Evolutionary conservation across 92 coral and sea anemone genomes (phyloP), one percentile per base, ranked within the genome.

Genomic region (Umimayanthus kanabou): DNA sequence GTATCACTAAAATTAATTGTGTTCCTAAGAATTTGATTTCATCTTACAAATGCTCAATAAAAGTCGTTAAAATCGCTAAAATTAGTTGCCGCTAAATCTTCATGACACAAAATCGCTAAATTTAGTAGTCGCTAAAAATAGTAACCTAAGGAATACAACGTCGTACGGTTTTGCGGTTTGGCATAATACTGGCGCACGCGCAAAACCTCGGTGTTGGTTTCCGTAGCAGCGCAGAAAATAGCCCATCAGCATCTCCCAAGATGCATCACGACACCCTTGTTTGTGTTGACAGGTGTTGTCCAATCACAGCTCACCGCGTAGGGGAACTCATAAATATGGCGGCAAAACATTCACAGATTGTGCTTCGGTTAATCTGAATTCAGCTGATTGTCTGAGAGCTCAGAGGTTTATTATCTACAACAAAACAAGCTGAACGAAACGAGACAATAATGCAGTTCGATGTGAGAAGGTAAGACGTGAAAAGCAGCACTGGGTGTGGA

Each of bases 291-390:
- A 37, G 30, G 42, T 74, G 25, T 82, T 55, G 82, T 4, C 94
- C 94, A 92, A 92, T 92, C 81, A 86, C 78, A 37, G 47, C 79
- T 71, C 81, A 92, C 92, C 92, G 92, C 94, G 94, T 92, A 79
- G 73, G 65, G 90, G 39, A 80, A 39, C 50, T 67, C 67, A 64
- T 85, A 65, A 85, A 89, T 69, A 87, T 87, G 89, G 89, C 93
- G 93, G 93, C 92, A 89, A 85, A 89, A 79, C 88, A 76, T 82
- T 69, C 30, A 40, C 28, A 45, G 78, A n/a, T 83, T 47, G 22
- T 29, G 25, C 0, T 70, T 83, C 65, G 23, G 16, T 39, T 82
- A 26, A 40, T 25, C 39, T 66, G 43, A 15, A 2, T 42, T 83
- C 69, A n/a, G 87, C 49, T 83, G 40, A 73, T 53, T 73, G 77